phyloP scores from a whole-genome alignment of 2,113 vertebrate species.

The Haliaeetus leucogaster region DNA sequence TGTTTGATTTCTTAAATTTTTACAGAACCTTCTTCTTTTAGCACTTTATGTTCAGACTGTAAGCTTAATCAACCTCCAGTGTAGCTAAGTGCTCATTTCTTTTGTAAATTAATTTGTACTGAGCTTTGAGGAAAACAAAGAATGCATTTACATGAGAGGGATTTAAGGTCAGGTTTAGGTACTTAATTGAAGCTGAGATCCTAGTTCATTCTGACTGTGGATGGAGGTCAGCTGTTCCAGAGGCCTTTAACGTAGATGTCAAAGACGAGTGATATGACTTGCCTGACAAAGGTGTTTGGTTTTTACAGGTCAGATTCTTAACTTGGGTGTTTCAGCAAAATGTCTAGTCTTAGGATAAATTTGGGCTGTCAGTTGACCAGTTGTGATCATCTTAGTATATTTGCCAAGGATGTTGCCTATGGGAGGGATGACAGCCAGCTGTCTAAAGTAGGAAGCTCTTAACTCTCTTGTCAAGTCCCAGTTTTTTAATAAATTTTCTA shows the following conservation, averaged over 20 bases:
- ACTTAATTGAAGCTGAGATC: neutral
- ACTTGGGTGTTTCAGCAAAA: neutral
- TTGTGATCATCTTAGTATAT: neutral
- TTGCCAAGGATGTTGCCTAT: neutral
- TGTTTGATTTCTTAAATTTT: neutral
- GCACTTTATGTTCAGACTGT: neutral
- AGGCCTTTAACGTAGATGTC: neutral
- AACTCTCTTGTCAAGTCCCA: neutral
- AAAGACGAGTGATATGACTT: neutral
- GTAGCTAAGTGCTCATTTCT: neutral
- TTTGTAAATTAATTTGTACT: neutral
- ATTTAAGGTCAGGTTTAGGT: neutral
- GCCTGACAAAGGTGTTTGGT: neutral
- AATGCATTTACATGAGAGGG: neutral
- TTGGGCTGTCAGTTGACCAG: neutral
- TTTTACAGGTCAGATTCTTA: neutral
- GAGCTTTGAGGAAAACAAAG: neutral
- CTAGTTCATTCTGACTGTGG: neutral
- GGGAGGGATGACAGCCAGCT: neutral
- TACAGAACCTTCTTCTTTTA: neutral
- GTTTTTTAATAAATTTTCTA: neutral
- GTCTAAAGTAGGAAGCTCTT: neutral
- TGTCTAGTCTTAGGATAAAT: neutral
- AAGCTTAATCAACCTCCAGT: neutral
- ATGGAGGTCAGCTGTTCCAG: neutral